A percentile compares a stretch with the other conserved stretches of the same genome.
Evolutionary conservation across 2,888 invertebrate species (phyloP).

Genomic region (Scaptomyza tumidula): DNA sequence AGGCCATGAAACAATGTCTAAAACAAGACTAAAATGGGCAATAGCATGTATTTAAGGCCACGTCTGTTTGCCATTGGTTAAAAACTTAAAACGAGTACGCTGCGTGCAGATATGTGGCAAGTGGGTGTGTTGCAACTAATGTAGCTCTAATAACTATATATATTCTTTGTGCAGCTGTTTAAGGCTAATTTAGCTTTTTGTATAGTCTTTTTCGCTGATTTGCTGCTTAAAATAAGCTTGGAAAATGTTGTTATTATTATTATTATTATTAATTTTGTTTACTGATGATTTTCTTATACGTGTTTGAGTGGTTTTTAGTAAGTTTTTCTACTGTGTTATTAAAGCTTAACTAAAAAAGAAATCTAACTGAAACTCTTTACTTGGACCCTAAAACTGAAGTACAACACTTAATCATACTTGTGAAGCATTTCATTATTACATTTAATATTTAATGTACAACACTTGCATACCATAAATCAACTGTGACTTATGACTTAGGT

Average conservation of each 20-base stretch:
- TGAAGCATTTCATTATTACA: neutral
- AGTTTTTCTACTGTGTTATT: no score
- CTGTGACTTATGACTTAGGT: conserved; percentile 1
- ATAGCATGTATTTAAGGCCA: neutral
- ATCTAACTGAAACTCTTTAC: neutral
- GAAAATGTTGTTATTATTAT: no score
- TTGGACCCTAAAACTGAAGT: neutral
- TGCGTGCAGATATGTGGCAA: conserved; percentile 1
- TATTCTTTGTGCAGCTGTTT: no score
- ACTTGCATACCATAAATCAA: conserved; percentile 1
- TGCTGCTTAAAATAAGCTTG: no score
- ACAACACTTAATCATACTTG: neutral
- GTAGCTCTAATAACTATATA: no score
- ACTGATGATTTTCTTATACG: no score
- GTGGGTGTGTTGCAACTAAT: no score
- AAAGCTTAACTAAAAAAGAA: neutral
- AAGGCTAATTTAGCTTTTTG: no score
- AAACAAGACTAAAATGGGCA: neutral
- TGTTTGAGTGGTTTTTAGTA: neutral
- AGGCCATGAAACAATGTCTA: conserved; percentile 4
- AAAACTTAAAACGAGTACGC: neutral
- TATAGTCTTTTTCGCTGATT: no score
- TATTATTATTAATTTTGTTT: no score
- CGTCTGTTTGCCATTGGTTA: neutral
- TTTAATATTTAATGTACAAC: conserved; percentile 1